Conservation (phyloP, 1,140 invertebrate genomes). For the Colletes gigas region DNA sequence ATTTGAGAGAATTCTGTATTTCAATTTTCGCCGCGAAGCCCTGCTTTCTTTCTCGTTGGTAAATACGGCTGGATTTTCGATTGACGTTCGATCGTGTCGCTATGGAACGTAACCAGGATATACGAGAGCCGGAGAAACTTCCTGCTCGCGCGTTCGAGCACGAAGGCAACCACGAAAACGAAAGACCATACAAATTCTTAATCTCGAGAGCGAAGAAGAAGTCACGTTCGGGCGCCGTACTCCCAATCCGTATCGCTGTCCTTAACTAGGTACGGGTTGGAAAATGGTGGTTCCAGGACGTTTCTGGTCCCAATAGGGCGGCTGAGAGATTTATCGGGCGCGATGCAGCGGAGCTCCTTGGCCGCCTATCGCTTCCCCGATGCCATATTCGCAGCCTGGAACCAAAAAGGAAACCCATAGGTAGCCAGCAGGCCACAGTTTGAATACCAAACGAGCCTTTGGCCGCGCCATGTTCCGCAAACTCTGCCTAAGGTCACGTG, state of each 20-base stretch:
- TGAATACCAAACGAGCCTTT: slow-evolving; percentile 63
- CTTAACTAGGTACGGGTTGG: neutral
- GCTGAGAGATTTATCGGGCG: slow-evolving; percentile 63
- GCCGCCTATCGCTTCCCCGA: slow-evolving; percentile 37
- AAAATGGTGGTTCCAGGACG: slow-evolving; percentile 38
- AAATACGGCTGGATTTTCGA: too few relatives aligned
- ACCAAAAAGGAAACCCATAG: slow-evolving; percentile 67
- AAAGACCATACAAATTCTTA: neutral
- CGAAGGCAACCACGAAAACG: neutral
- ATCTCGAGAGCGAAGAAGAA: slow-evolving; percentile 16
- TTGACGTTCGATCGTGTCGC: too few relatives aligned
- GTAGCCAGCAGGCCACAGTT: slow-evolving; percentile 31
- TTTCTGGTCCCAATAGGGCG: slow-evolving; percentile 55
- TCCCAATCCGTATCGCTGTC: neutral
- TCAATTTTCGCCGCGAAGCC: too few relatives aligned
- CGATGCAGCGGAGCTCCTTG: slow-evolving; percentile 48
- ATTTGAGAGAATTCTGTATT: too few relatives aligned
- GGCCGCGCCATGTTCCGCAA: neutral
- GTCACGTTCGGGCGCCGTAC: neutral
- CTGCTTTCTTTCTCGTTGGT: too few relatives aligned
- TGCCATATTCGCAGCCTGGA: slow-evolving; percentile 52
- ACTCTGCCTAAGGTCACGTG: slow-evolving; percentile 11
- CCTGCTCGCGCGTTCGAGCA: neutral
- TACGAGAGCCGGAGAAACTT: neutral
- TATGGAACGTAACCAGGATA: too few relatives aligned